Conservation (phyloP, 64 coral and sea anemone genomes). For the Dendronephthya gigantea region DNA sequence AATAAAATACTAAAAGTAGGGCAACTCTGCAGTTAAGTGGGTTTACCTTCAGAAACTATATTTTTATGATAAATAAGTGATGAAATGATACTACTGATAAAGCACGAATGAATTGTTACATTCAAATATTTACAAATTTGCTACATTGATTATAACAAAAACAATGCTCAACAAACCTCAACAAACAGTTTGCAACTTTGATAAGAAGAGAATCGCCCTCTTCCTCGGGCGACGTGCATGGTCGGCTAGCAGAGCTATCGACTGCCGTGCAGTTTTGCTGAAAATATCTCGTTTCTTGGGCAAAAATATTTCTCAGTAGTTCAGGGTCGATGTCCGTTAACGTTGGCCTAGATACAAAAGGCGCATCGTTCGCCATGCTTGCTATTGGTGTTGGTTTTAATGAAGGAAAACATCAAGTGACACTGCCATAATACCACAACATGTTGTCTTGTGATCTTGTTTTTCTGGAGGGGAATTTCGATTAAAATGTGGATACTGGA, state of each 20-base stretch:
- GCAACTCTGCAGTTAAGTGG: too few species aligned
- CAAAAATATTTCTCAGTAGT: not conserved
- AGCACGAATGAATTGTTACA: too few species aligned
- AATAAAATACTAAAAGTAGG: too few species aligned
- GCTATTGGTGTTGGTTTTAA: not conserved
- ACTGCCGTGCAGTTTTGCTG: not conserved
- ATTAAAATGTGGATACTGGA: too few species aligned
- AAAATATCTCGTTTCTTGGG: not conserved
- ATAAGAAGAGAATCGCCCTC: not conserved
- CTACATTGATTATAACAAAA: not conserved
- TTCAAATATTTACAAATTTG: not conserved
- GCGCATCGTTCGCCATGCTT: not conserved
- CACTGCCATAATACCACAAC: not conserved
- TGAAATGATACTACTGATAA: too few species aligned
- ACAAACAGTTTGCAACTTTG: not conserved
- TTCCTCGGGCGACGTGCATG: not conserved
- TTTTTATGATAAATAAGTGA: too few species aligned
- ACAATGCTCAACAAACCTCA: not conserved
- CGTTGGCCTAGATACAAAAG: not conserved
- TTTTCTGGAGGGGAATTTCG: not conserved
- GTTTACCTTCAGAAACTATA: too few species aligned
- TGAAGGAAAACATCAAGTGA: not conserved
- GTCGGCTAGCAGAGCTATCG: not conserved
- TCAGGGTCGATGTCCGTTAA: not conserved
- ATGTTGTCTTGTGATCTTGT: not conserved